Base-by-base conservation (phyloP, 2,888 invertebrate genomes). In the Drosophila fungiperda region DNA sequence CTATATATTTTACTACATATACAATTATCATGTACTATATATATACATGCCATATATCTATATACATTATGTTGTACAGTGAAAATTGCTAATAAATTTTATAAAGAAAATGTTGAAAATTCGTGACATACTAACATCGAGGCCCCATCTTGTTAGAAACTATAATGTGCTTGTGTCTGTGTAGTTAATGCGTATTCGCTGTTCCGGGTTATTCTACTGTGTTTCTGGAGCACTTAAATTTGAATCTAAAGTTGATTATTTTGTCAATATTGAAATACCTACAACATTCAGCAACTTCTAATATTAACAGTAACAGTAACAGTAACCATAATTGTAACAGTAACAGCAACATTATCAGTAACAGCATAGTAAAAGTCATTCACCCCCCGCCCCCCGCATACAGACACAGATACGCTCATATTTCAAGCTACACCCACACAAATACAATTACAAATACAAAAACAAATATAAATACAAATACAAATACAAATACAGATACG, bases 121-220 rank as follows among this genome's bases (percentile, higher is more conserved):
- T 69, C 40, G 59, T 61, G 53, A 71, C 54, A 57, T 62, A 50
- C 40, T 20, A 52, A 48, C 3, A 67, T 59, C 55, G 65, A 80
- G 79, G 82, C 73, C 71, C 76, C 68, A 71, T 87, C 58, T 68
- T 68, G 68, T 69, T 87, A 69, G 76, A 66, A 69, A 74, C 67
- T 77, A 77, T 81, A 77, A 81, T 81, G 73, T 85, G 85, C 89
- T 86, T 86, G 85, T 89, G 89, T 87, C 89, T 86, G 85, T 88
- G 86, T 83, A 82, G 83, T 83, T 88, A 76, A 83, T 79, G 72
- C 73, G 81, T 80, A 80, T 45, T 70, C 59, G 32, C 76, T 60
- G 49, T 68, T 78, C 54, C 61, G 78, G 80, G 66, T 83, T 71
- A 50, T 65, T 61, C 50, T 42, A 48, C 65, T 61, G 33, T 55